These are phyloP conservation scores for Orchestia grillus DNA, from an alignment of 1,140 invertebrate species.

Conservation along the genomic window DNA sequence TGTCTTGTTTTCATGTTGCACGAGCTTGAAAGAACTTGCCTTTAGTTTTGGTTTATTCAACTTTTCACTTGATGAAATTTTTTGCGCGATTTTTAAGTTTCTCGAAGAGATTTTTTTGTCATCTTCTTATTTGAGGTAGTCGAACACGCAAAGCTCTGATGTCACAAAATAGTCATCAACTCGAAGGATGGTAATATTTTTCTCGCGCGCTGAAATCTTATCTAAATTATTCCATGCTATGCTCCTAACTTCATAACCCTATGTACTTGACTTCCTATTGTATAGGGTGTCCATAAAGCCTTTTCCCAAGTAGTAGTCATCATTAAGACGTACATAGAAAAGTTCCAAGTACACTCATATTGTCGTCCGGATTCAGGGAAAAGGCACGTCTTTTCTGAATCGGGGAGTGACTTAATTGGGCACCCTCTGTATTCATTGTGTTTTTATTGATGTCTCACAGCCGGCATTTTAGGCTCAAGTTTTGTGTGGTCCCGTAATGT, in stretches of 20 bases:
- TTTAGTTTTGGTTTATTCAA: not conserved
- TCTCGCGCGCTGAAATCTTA: not conserved
- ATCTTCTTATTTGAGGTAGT: not conserved
- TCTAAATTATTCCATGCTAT: not conserved
- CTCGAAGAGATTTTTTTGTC: not conserved
- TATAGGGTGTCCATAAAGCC: no score
- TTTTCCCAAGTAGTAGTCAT: no score
- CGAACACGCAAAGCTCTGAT: not conserved
- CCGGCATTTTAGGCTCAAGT: not conserved
- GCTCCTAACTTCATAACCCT: not conserved
- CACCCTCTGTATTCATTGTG: no score
- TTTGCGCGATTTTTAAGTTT: not conserved
- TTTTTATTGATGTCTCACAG: not conserved
- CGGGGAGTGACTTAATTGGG: no score
- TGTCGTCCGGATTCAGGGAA: no score
- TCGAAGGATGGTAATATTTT: not conserved
- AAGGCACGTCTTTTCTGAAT: no score
- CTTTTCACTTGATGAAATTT: not conserved
- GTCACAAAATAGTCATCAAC: not conserved
- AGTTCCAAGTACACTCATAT: no score
- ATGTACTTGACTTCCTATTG: not conserved
- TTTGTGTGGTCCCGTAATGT: constrained; percentile 43
- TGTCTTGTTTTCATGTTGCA: not conserved
- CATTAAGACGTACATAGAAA: no score
- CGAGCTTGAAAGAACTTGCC: not conserved